Percentiles rank a stretch among this genome's conserved stretches.
Evolutionary conservation across 1,140 invertebrate species (phyloP).

Genomic region (Pantala flavescens): DNA sequence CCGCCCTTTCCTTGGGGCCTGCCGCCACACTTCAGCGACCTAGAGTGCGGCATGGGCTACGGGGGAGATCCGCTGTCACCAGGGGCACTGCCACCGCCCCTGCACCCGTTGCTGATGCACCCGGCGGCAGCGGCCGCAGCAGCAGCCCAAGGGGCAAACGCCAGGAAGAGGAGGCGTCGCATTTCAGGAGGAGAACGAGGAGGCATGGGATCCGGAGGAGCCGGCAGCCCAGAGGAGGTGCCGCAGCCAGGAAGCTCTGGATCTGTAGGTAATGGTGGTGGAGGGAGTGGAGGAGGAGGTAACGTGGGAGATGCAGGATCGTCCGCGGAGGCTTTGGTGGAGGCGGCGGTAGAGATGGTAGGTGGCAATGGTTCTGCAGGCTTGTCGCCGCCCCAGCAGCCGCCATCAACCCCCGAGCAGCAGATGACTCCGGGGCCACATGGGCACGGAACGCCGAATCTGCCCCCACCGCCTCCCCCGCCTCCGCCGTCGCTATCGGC

Average conservation of each 20-base stretch:
- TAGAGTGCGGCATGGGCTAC: background rate
- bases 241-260: conserved; percentile 61
- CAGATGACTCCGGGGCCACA: conserved; percentile 25
- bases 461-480: conserved; percentile 25
- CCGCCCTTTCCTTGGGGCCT: background rate
- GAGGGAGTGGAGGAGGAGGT: conserved; percentile 54
- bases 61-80: background rate
- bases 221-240: conserved; percentile 28
- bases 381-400: conserved; percentile 32
- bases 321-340: conserved; percentile 13
- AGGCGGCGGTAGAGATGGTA: conserved; percentile 26
- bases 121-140: conserved; percentile 21
- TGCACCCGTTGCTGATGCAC: conserved; percentile 25
- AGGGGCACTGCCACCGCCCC: conserved; percentile 7
- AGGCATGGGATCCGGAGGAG: conserved; percentile 24
- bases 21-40: background rate
- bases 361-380: conserved; percentile 32
- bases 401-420: conserved; percentile 31
- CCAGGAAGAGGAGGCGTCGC: conserved; percentile 17
- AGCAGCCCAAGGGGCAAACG: conserved; percentile 19
- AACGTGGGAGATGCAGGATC: conserved; percentile 23
- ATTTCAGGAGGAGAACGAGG: conserved; percentile 29
- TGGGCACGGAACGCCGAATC: conserved; percentile 21
- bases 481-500: conserved; percentile 24
- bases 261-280: conserved; percentile 40